These are phyloP conservation scores for Chrysogorgia sp. DNA, from an alignment of 92 coral and sea anemone genomes.

Conservation along the genomic window DNA sequence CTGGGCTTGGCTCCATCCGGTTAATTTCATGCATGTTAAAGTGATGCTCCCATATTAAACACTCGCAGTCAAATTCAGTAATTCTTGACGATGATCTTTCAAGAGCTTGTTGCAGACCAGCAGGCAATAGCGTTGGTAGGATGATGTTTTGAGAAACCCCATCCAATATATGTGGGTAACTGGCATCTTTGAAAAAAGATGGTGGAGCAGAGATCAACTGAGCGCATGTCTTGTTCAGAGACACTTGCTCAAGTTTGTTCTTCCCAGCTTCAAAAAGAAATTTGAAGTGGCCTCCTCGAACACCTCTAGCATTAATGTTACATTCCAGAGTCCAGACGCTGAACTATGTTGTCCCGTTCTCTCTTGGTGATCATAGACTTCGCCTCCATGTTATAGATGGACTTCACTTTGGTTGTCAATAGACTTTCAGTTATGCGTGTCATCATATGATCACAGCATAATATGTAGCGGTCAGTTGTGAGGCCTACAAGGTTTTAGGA, in stretches of 20 bases:
- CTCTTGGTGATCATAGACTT: too few species aligned
- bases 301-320: too few species aligned
- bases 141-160: too few species aligned
- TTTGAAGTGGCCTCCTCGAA: too few species aligned
- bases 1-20: slow-evolving; percentile 60
- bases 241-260: too few species aligned
- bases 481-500: neutral
- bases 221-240: slow-evolving; percentile 8
- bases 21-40: slow-evolving; percentile 51
- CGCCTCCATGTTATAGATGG: too few species aligned
- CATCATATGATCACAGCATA: slow-evolving; percentile 7
- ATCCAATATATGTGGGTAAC: too few species aligned
- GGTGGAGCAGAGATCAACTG: too few species aligned
- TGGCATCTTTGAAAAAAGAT: too few species aligned
- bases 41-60: slow-evolving; percentile 58
- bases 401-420: neutral
- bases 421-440: slow-evolving; percentile 1
- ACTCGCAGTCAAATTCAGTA: slow-evolving; percentile 1
- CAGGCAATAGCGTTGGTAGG: slow-evolving; percentile 12
- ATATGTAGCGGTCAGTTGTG: neutral
- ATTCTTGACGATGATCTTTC: slow-evolving; percentile 32
- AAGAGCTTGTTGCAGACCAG: slow-evolving; percentile 39
- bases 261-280: too few species aligned
- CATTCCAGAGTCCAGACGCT: too few species aligned
- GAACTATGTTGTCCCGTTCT: too few species aligned